These are phyloP conservation scores for Micrasema minimum DNA, from an alignment of 1,140 invertebrate species.

Conservation along the genomic window DNA sequence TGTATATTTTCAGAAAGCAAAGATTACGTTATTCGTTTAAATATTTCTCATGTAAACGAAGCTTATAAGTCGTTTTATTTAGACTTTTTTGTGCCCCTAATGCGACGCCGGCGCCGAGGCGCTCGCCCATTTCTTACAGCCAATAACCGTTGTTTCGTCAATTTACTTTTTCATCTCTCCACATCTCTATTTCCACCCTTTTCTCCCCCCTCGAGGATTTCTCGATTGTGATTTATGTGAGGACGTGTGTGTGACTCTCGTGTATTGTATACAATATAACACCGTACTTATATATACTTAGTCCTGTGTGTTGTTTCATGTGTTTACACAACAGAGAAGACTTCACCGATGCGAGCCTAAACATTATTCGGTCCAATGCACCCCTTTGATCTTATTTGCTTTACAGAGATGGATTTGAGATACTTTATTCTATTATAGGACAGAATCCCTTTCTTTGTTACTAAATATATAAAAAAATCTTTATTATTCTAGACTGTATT, in stretches of 20 bases:
- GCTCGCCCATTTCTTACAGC: no score
- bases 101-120: no score
- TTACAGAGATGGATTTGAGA: constrained; percentile 1
- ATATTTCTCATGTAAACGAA: no score
- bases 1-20: no score
- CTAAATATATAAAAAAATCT: no score
- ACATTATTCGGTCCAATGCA: constrained; percentile 10
- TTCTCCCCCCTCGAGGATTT: neutral
- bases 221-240: constrained; percentile 21
- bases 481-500: no score
- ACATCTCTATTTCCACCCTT: neutral
- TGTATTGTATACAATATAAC: neutral
- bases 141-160: neutral
- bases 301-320: neutral
- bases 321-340: constrained; percentile 1
- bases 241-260: constrained; percentile 3
- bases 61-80: no score
- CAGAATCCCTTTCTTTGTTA: no score
- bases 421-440: neutral
- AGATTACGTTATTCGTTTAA: no score
- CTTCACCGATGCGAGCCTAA: constrained; percentile 7
- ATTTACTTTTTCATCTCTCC: constrained; percentile 9
- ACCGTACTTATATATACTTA: neutral
- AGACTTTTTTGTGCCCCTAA: no score
- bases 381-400: constrained; percentile 18